Conservation (phyloP, 2,888 invertebrate genomes). For the Diaperis boleti region DNA sequence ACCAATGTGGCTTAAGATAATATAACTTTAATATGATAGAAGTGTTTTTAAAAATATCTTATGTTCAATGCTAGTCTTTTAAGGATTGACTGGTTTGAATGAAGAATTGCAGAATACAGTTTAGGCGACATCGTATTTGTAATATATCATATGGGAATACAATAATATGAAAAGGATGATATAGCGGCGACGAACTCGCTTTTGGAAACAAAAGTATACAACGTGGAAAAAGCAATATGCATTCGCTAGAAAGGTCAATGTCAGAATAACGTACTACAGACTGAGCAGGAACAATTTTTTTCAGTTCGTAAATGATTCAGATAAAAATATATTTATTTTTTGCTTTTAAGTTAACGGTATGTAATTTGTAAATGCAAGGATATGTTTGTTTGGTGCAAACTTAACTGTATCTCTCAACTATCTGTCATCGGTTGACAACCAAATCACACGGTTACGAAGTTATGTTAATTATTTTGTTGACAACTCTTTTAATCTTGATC, state of each 20-base stretch:
- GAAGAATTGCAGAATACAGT: constrained; percentile 4
- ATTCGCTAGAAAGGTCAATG: constrained; percentile 45
- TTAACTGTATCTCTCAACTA: too few species aligned
- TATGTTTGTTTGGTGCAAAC: too few species aligned
- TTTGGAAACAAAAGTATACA: constrained; percentile 58
- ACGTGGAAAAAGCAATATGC: constrained; percentile 55
- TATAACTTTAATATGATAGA: neutral
- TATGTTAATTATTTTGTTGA: too few species aligned
- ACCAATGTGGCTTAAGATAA: neutral
- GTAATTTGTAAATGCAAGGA: too few species aligned
- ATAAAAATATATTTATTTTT: too few species aligned
- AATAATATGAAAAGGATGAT: constrained; percentile 59
- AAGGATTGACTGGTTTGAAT: neutral
- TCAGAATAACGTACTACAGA: constrained; percentile 29
- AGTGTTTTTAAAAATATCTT: neutral
- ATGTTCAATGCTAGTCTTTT: neutral
- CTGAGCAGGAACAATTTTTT: too few species aligned
- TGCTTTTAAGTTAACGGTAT: too few species aligned
- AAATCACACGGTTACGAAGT: too few species aligned
- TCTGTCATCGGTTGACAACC: too few species aligned
- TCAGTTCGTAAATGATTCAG: too few species aligned
- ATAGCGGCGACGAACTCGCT: constrained; percentile 54
- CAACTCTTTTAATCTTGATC: too few species aligned
- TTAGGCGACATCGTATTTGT: constrained; percentile 22
- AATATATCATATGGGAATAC: constrained; percentile 58